These are phyloP conservation scores for Sebastes alutus DNA, from an alignment of 2,797 vertebrate species.

Conservation along the genomic window DNA sequence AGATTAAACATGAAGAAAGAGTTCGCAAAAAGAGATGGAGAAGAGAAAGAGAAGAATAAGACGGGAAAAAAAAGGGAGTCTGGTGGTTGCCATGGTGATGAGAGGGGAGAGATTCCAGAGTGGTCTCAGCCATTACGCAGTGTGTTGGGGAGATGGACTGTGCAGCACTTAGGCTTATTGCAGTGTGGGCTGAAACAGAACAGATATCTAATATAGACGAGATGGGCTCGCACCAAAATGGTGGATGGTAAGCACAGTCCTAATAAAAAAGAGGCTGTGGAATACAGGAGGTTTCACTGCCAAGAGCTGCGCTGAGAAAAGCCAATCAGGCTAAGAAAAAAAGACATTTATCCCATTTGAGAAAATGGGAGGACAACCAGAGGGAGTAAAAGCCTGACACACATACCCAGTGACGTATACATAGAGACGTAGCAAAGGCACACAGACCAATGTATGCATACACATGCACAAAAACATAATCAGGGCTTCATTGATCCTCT, in stretches of 20 bases:
- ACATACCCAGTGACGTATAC: neutral
- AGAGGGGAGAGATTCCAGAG: slow-evolving; percentile 66
- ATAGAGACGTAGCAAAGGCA: neutral
- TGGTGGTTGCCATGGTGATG: slow-evolving; percentile 73
- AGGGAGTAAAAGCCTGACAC: slow-evolving; percentile 9
- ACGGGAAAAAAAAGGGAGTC: slow-evolving; percentile 34
- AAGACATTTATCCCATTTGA: slow-evolving; percentile 20
- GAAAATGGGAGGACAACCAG: slow-evolving; percentile 15
- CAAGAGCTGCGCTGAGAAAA: slow-evolving; percentile 30
- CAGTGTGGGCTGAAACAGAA: slow-evolving; percentile 70
- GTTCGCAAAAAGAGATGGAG: slow-evolving; percentile 59
- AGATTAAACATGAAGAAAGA: slow-evolving; percentile 66
- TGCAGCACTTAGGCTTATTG: slow-evolving; percentile 78
- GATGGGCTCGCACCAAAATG: slow-evolving; percentile 71
- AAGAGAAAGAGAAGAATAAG: slow-evolving; percentile 31
- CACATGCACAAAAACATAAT: neutral
- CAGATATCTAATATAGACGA: slow-evolving; percentile 69
- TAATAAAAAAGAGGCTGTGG: slow-evolving; percentile 42
- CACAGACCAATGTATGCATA: neutral
- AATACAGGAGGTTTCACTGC: slow-evolving; percentile 22
- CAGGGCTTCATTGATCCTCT: neutral
- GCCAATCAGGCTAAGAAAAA: slow-evolving; percentile 22
- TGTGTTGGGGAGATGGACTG: slow-evolving; percentile 70
- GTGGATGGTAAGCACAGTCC: slow-evolving; percentile 47
- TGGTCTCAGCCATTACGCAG: slow-evolving; percentile 71